Evolutionary conservation across 2,113 vertebrate species (phyloP).

Genomic region (Pseudonaja textilis): DNA sequence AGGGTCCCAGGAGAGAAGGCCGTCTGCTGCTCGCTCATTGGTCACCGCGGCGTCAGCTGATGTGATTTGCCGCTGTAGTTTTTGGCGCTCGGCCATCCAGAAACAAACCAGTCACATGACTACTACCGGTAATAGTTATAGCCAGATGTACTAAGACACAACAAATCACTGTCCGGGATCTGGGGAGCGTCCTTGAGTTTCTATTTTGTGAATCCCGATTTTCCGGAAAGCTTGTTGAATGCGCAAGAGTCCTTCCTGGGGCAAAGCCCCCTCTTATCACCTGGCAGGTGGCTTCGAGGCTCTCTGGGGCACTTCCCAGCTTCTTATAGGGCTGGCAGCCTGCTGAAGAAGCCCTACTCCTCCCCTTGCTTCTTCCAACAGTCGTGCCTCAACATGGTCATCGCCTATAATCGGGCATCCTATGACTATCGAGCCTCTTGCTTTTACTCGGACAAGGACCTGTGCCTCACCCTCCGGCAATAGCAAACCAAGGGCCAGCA

Average conservation of each 20-base stretch:
- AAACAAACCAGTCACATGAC: conserved; percentile 88
- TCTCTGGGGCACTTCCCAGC: conserved; percentile 79
- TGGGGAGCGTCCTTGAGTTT: conserved; percentile 85
- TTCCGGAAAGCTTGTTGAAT: conserved; percentile 79
- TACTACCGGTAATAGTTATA: conserved; percentile 82
- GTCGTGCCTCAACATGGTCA: conserved; percentile 70
- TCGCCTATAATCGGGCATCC: conserved; percentile 78
- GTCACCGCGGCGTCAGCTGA: conserved; percentile 86
- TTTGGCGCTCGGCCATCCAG: conserved; percentile 88
- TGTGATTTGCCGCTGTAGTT: conserved; percentile 86
- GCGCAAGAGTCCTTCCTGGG: conserved; percentile 78
- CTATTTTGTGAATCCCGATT: conserved; percentile 85
- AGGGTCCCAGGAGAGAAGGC: conserved; percentile 77
- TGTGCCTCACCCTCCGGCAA: conserved; percentile 71
- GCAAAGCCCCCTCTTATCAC: conserved; percentile 74
- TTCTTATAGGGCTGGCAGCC: conserved; percentile 77
- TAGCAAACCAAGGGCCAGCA: conserved; percentile 74
- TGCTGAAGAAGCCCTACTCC: conserved; percentile 80
- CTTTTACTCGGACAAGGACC: conserved; percentile 81
- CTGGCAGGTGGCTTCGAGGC: conserved; percentile 74
- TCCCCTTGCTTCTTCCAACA: conserved; percentile 81
- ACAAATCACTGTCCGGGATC: conserved; percentile 82
- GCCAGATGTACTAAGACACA: conserved; percentile 89
- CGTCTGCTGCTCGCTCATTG: conserved; percentile 85
- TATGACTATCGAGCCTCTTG: conserved; percentile 82